A percentile compares a stretch with the other conserved stretches of the same genome.
These are phyloP conservation scores for Gobio gobio DNA, from an alignment of 2,113 vertebrate species.

Conservation along the genomic window DNA sequence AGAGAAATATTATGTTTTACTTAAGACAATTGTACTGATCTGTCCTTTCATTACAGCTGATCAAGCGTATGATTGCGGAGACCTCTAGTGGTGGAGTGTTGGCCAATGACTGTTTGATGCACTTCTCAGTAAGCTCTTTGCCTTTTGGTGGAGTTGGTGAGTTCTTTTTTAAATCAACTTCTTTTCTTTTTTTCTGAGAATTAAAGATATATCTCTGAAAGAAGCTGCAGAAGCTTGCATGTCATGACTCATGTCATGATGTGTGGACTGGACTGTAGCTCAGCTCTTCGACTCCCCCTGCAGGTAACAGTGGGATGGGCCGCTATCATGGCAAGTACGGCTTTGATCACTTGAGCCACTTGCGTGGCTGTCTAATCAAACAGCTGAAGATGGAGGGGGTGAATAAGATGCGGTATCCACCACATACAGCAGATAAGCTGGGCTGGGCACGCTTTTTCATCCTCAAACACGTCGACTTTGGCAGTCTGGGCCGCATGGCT, in stretches of 20 bases:
- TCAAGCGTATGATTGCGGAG: slow-evolving; percentile 78
- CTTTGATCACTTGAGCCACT: slow-evolving; percentile 90
- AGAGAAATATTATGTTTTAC: neutral
- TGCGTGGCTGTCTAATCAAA: slow-evolving; percentile 83
- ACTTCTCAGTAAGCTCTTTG: slow-evolving; percentile 76
- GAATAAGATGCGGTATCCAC: slow-evolving; percentile 83
- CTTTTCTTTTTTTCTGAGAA: neutral
- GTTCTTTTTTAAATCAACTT: slow-evolving; percentile 49
- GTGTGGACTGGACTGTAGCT: neutral
- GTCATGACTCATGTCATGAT: neutral
- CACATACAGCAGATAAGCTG: slow-evolving; percentile 82
- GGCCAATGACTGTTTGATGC: slow-evolving; percentile 86
- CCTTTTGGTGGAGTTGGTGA: slow-evolving; percentile 92
- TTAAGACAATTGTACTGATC: neutral
- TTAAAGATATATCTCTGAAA: neutral
- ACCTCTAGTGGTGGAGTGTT: slow-evolving; percentile 88
- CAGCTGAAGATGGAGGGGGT: slow-evolving; percentile 76
- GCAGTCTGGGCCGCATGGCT: slow-evolving; percentile 64
- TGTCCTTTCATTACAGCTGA: slow-evolving; percentile 70
- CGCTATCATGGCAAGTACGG: slow-evolving; percentile 82
- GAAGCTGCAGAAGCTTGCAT: neutral
- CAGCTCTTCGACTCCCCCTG: slow-evolving; percentile 2
- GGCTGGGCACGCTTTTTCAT: slow-evolving; percentile 84
- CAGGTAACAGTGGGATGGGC: slow-evolving; percentile 92
- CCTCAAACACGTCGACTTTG: slow-evolving; percentile 68